Evolutionary conservation across 1,140 invertebrate species (phyloP).

Genomic region (Pseudomyrmex gracilis): DNA sequence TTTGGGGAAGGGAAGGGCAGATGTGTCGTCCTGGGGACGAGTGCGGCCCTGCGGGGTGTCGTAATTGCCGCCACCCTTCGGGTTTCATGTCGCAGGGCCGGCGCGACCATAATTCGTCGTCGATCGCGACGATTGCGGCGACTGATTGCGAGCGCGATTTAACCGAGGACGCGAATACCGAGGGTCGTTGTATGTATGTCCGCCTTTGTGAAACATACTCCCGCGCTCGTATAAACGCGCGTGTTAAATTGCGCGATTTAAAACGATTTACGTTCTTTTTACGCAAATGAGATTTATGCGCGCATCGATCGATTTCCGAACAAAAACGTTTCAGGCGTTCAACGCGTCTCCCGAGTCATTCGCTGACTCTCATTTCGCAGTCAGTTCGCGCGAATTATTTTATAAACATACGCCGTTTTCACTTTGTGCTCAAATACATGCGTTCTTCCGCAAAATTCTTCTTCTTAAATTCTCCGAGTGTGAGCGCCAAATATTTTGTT

Average conservation of each 20-base stretch:
- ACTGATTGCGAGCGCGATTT: constrained; percentile 73
- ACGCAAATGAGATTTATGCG: constrained; percentile 50
- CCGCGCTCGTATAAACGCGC: constrained; percentile 58
- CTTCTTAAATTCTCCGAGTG: background rate
- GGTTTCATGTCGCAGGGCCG: constrained; percentile 65
- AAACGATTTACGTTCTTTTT: constrained; percentile 69
- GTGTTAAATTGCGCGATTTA: constrained; percentile 68
- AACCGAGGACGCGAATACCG: constrained; percentile 67
- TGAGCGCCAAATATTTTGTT: constrained; percentile 8
- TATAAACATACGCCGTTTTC: no score
- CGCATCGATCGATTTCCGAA: background rate
- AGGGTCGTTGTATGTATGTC: constrained; percentile 53
- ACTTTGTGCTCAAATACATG: no score
- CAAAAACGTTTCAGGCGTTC: background rate
- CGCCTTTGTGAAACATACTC: constrained; percentile 65
- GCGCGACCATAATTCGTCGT: constrained; percentile 74
- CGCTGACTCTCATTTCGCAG: background rate
- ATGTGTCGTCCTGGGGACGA: constrained; percentile 25
- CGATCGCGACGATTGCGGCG: constrained; percentile 67
- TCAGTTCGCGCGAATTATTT: background rate
- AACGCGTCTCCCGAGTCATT: no score
- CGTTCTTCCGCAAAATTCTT: no score
- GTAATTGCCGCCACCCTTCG: constrained; percentile 51
- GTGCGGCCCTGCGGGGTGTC: constrained; percentile 45
- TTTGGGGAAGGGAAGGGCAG: constrained; percentile 27